Percentiles rank a stretch among this genome's conserved stretches.
Conservation (phyloP, 2,888 invertebrate species). For the Chorisops tibialis region DNA sequence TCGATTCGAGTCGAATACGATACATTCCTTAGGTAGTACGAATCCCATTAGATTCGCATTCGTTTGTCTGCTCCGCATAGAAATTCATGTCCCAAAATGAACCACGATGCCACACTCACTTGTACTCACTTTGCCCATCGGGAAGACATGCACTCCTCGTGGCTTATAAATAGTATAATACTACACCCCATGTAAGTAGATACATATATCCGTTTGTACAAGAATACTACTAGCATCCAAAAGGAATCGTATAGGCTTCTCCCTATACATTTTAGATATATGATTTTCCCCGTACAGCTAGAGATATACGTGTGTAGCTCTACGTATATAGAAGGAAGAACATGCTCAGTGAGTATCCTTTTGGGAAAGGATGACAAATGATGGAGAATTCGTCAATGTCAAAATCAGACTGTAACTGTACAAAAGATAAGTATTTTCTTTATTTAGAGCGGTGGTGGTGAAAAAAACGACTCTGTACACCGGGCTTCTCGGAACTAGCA, state of each 20-base stretch:
- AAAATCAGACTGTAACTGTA: constrained; percentile 55
- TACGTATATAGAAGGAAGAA: constrained; percentile 1
- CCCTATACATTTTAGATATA: constrained; percentile 1
- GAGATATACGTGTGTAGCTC: no score
- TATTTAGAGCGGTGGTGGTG: constrained; percentile 21
- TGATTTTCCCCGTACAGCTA: constrained; percentile 12
- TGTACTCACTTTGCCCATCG: no score
- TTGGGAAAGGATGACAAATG: constrained; percentile 53
- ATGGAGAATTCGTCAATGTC: constrained; percentile 53
- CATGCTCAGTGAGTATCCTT: constrained; percentile 39
- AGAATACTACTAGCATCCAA: constrained; percentile 22
- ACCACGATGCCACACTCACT: no score
- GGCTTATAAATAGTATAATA: not conserved
- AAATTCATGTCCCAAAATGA: no score
- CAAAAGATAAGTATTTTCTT: constrained; percentile 35
- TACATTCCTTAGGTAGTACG: no score
- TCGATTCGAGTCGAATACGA: no score
- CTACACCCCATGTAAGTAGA: not conserved
- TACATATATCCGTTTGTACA: constrained; percentile 18
- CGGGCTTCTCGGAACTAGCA: not conserved
- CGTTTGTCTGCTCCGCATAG: no score
- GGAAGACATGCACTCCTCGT: no score
- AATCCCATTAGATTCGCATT: no score
- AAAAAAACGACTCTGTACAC: constrained; percentile 19
- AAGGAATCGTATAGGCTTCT: constrained; percentile 23